Conservation (phyloP, 2,113 vertebrate genomes). For the Panurus biarmicus region DNA sequence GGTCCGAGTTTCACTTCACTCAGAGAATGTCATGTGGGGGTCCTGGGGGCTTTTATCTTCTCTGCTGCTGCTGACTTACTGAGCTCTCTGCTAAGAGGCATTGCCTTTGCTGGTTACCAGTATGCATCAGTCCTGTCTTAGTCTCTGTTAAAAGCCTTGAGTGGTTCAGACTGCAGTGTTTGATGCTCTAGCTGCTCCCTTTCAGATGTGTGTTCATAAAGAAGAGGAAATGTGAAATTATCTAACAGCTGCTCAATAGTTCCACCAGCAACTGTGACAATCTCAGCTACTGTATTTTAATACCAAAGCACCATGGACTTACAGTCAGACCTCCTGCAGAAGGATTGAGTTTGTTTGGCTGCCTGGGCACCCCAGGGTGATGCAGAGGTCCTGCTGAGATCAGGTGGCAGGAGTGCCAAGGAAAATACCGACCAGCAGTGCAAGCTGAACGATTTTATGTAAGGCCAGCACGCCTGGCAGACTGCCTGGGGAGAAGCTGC, state of each 20-base stretch:
- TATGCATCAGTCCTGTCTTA: background rate
- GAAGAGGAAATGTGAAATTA: background rate
- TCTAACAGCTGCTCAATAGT: background rate
- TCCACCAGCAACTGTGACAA: background rate
- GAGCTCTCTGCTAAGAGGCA: background rate
- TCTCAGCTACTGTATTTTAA: background rate
- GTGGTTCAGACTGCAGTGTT: background rate
- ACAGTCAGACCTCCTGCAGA: background rate
- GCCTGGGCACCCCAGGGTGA: background rate
- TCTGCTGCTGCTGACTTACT: background rate
- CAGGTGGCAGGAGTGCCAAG: conserved; percentile 35
- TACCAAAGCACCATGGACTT: background rate
- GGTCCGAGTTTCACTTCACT: background rate
- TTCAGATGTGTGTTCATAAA: background rate
- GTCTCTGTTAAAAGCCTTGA: background rate
- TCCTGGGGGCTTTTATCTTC: background rate
- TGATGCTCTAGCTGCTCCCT: background rate
- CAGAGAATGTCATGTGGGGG: background rate
- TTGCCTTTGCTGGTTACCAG: background rate
- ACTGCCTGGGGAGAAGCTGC: conserved; percentile 50
- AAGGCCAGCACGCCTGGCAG: conserved; percentile 42
- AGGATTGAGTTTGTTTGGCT: background rate
- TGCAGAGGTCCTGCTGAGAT: conserved; percentile 19
- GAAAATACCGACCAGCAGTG: background rate
- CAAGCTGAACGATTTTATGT: conserved; percentile 45